phyloP scores from a whole-genome alignment of 2,888 invertebrate species.

The Oligia latruncula region DNA sequence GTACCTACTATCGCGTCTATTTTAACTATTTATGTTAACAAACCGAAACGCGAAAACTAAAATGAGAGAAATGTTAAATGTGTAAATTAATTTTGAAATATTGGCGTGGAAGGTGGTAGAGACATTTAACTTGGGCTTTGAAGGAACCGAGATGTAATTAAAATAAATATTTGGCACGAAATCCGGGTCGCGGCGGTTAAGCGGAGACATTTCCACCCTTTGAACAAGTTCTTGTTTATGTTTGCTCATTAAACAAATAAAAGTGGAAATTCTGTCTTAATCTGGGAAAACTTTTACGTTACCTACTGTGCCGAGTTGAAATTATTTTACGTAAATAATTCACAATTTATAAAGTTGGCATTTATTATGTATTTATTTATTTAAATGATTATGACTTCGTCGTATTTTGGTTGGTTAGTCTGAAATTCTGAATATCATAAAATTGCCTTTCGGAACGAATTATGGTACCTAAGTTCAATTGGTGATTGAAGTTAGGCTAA shows the following conservation, averaged over 20 bases:
- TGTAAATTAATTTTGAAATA: conserved; percentile 76
- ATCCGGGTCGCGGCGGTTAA: conserved; percentile 88
- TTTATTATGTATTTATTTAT: conserved; percentile 65
- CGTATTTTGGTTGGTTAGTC: conserved; percentile 50
- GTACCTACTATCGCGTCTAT: neutral
- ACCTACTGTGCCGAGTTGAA: conserved; percentile 69
- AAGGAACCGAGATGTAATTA: conserved; percentile 87
- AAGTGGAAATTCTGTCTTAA: conserved; percentile 85
- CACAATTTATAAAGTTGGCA: conserved; percentile 64
- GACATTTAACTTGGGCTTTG: conserved; percentile 83
- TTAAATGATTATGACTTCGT: conserved; percentile 62
- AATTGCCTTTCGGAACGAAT: neutral
- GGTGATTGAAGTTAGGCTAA: neutral
- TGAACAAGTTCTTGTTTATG: conserved; percentile 89
- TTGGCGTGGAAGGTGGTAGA: conserved; percentile 77
- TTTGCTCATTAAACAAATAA: conserved; percentile 89
- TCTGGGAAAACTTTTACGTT: conserved; percentile 79
- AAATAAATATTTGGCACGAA: conserved; percentile 89
- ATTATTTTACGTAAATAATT: conserved; percentile 72
- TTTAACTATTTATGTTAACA: neutral
- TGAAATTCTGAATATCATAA: conserved; percentile 12
- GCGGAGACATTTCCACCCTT: conserved; percentile 88
- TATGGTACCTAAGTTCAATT: neutral
- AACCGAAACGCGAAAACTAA: conserved; percentile 36
- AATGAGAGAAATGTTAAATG: conserved; percentile 61